Conservation (phyloP, 2,113 vertebrate species). For the Atherinomorus stipes region DNA sequence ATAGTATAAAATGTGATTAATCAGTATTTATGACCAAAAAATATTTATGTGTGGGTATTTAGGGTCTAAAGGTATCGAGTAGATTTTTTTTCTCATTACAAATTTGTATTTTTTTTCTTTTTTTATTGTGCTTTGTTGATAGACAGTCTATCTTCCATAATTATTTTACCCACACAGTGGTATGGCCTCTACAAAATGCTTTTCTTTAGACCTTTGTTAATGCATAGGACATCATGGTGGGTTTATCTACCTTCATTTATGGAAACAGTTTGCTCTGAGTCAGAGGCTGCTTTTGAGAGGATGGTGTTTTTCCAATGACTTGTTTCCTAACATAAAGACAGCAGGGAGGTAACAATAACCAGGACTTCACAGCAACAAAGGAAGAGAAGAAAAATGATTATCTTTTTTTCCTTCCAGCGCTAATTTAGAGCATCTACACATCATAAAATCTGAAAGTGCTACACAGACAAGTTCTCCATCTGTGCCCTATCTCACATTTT, state of each 20-base stretch:
- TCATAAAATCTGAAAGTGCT: slow-evolving; percentile 72
- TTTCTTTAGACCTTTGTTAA: slow-evolving; percentile 2
- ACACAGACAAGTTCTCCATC: slow-evolving; percentile 71
- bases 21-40: too few relatives aligned
- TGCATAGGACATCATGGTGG: slow-evolving; percentile 14
- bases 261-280: slow-evolving; percentile 56
- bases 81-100: neutral
- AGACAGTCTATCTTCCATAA: neutral
- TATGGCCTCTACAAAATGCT: neutral
- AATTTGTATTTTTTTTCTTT: neutral
- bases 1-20: too few relatives aligned
- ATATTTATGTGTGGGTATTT: too few relatives aligned
- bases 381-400: slow-evolving; percentile 41
- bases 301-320: slow-evolving; percentile 63
- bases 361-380: slow-evolving; percentile 56
- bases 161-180: neutral
- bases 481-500: slow-evolving; percentile 57
- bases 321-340: slow-evolving; percentile 70
- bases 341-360: slow-evolving; percentile 70
- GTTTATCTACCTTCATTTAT: slow-evolving; percentile 52
- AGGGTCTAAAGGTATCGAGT: too few relatives aligned
- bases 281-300: slow-evolving; percentile 52
- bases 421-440: slow-evolving; percentile 66
- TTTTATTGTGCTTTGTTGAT: too few relatives aligned
- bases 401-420: slow-evolving; percentile 65